Evolutionary conservation across 2,888 invertebrate genomes (phyloP).

Genomic region (Polymixis flavicincta): DNA sequence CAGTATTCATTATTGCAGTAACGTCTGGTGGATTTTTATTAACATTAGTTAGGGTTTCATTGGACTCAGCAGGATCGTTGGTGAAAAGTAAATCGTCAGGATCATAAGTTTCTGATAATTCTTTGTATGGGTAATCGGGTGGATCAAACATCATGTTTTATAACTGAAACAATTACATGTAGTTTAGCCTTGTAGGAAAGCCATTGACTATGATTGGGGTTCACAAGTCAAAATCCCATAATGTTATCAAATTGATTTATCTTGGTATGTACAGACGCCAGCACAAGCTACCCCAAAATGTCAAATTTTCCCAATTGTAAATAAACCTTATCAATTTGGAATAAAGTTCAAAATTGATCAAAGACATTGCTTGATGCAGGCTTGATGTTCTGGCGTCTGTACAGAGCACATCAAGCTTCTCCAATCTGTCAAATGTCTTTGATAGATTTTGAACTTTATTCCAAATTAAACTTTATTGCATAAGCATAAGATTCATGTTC

Average conservation of each 20-base stretch:
- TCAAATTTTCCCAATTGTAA: no score
- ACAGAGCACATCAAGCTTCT: no score
- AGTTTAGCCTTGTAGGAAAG: neutral
- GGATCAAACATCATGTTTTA: conserved; percentile 87
- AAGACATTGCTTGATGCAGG: no score
- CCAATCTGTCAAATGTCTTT: no score
- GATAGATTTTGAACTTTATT: no score
- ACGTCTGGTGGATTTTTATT: conserved; percentile 53
- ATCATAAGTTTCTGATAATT: conserved; percentile 82
- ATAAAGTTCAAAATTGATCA: no score
- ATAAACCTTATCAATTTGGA: no score
- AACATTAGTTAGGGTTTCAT: conserved; percentile 46
- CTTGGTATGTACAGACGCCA: neutral
- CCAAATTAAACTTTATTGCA: no score
- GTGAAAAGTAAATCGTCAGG: conserved; percentile 80
- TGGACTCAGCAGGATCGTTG: conserved; percentile 64
- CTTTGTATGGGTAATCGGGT: conserved; percentile 86
- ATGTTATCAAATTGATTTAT: neutral
- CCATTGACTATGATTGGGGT: neutral
- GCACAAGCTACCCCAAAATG: no score
- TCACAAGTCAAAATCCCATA: neutral
- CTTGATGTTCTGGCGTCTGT: no score
- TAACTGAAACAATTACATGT: conserved; percentile 58
- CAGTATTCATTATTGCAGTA: conserved; percentile 67
- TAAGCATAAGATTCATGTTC: no score